A percentile compares a stretch with the other conserved stretches of the same genome.
Conservation (phyloP, 2,797 vertebrate genomes). For the Cichlasoma orientale region DNA sequence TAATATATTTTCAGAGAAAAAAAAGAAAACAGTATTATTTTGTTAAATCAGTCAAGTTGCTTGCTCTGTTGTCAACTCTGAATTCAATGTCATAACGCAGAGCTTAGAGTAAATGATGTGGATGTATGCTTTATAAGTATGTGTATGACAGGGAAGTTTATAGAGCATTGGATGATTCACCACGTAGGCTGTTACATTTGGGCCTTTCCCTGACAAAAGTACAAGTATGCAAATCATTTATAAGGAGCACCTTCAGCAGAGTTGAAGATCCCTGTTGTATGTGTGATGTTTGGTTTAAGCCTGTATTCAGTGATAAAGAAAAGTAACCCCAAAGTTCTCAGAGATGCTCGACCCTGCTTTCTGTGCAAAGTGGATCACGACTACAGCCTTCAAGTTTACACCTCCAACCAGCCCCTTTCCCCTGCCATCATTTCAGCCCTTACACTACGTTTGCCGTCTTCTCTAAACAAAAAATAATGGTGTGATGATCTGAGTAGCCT, state of each 20-base stretch:
- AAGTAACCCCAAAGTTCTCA: conserved; percentile 41
- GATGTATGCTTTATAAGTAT: conserved; percentile 88
- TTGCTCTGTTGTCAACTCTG: conserved; percentile 84
- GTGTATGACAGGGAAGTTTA: conserved; percentile 65
- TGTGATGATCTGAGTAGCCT: conserved; percentile 26
- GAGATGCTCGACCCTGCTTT: conserved; percentile 55
- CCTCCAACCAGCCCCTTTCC: conserved; percentile 51
- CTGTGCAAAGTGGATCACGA: conserved; percentile 56
- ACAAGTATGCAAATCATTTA: conserved; percentile 72
- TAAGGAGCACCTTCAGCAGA: conserved; percentile 49
- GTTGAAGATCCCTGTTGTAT: conserved; percentile 54
- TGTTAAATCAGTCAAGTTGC: conserved; percentile 84
- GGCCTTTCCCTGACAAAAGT: conserved; percentile 55
- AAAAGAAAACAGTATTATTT: conserved; percentile 84
- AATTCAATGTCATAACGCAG: conserved; percentile 80
- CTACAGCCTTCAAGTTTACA: conserved; percentile 71
- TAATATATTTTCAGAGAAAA: conserved; percentile 86
- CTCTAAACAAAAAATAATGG: conserved; percentile 51
- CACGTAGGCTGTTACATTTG: conserved; percentile 47
- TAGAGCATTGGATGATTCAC: conserved; percentile 48
- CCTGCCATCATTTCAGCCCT: conserved; percentile 31
- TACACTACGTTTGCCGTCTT: conserved; percentile 59
- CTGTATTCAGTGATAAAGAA: conserved; percentile 45
- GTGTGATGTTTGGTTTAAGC: conserved; percentile 24
- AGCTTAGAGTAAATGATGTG: conserved; percentile 82